Evolutionary conservation across 1,140 invertebrate species (phyloP).

Genomic region (Brachionus plicatilis): DNA sequence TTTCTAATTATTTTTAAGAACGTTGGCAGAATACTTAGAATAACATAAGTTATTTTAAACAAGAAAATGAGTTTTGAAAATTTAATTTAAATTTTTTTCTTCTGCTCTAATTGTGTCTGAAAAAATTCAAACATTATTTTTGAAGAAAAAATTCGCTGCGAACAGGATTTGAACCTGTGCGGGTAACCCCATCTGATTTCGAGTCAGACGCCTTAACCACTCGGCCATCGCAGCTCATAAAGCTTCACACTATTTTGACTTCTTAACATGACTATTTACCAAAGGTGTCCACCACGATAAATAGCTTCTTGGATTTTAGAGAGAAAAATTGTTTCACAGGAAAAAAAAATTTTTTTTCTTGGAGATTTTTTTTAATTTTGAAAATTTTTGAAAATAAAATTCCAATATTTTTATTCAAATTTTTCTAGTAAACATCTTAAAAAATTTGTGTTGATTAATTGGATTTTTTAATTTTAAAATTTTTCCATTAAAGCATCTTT

Average conservation of each 20-base stretch:
- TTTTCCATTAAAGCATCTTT: too few relatives aligned
- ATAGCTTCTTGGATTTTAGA: background rate
- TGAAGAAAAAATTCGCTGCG: slow-evolving; percentile 32
- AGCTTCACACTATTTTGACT: background rate
- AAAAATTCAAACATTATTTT: background rate
- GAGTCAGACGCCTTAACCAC: slow-evolving; percentile 39
- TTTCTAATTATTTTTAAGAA: background rate
- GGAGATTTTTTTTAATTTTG: too few relatives aligned
- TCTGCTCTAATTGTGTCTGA: background rate
- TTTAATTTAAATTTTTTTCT: background rate
- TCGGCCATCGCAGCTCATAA: slow-evolving; percentile 31
- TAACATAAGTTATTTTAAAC: background rate
- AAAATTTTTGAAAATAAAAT: too few relatives aligned
- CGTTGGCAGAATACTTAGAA: background rate
- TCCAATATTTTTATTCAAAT: too few relatives aligned
- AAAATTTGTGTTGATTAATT: too few relatives aligned
- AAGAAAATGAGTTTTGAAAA: background rate
- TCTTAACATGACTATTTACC: too few relatives aligned
- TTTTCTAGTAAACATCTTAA: too few relatives aligned
- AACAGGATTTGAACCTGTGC: slow-evolving; percentile 40
- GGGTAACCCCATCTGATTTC: slow-evolving; percentile 38
- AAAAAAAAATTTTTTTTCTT: too few relatives aligned
- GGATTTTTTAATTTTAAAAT: too few relatives aligned
- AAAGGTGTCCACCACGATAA: too few relatives aligned
- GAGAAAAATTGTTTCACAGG: too few relatives aligned